Conservation (phyloP, 1,140 invertebrate species). For the Portunus trituberculatus region DNA sequence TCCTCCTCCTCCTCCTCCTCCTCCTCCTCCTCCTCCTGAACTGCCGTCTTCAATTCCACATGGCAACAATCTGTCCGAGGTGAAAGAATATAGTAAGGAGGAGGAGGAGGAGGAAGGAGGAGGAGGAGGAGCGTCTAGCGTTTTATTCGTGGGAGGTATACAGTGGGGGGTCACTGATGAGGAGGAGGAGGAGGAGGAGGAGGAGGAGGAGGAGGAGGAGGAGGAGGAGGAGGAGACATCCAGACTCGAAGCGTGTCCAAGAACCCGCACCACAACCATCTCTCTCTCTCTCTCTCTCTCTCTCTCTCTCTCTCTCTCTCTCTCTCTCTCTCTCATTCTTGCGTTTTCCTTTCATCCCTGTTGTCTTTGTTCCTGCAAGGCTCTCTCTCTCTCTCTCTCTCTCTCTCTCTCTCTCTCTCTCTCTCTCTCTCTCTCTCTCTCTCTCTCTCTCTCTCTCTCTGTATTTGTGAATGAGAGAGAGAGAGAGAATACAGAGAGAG, state of each 20-base stretch:
- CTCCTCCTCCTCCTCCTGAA: not conserved
- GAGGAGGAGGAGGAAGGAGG: not conserved
- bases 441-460: constrained; percentile 3
- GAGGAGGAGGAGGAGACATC: not conserved
- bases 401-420: not conserved
- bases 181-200: not conserved
- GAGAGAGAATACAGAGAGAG: too few relatives aligned
- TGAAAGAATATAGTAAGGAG: not conserved
- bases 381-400: not conserved
- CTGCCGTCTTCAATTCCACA: not conserved
- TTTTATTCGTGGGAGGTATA: too few relatives aligned
- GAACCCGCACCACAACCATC: not conserved
- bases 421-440: constrained; percentile 5
- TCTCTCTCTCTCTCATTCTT: not conserved
- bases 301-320: not conserved
- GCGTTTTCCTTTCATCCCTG: too few relatives aligned
- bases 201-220: not conserved
- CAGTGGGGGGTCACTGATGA: too few relatives aligned
- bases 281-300: too few relatives aligned
- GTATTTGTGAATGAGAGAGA: too few relatives aligned
- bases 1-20: constrained; percentile 6
- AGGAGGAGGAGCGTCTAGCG: not conserved
- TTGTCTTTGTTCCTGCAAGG: not conserved
- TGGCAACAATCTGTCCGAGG: not conserved
- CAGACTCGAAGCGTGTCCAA: not conserved